Conservation (phyloP, 2,113 vertebrate species). For the Accipiter virgatus region DNA sequence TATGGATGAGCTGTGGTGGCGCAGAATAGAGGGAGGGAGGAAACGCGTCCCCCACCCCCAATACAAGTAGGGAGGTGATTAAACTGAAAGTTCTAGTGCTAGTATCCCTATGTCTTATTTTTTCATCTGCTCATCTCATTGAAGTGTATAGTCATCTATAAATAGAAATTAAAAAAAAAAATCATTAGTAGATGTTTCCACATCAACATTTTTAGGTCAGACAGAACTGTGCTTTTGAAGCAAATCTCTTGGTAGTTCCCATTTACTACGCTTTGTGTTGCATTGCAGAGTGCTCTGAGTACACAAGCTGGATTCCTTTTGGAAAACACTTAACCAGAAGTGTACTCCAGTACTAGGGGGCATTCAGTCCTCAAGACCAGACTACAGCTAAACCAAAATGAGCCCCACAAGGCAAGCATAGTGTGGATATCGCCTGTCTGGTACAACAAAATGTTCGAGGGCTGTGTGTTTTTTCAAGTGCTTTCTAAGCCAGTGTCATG, state of each 20-base stretch:
- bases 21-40: neutral
- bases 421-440: rapidly evolving
- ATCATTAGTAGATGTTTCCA: neutral
- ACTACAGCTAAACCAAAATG: neutral
- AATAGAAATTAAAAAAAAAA: neutral
- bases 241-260: neutral
- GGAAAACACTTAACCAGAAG: neutral
- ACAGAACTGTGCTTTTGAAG: neutral
- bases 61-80: neutral
- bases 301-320: neutral
- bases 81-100: neutral
- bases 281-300: neutral
- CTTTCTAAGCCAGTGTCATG: neutral
- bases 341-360: neutral
- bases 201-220: neutral
- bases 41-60: neutral
- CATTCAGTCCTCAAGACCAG: neutral
- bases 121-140: neutral
- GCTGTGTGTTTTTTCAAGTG: neutral
- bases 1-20: neutral
- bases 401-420: neutral
- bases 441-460: neutral
- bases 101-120: neutral
- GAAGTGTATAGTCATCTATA: neutral
- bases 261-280: neutral